phyloP scores from a whole-genome alignment of 1,140 invertebrate genomes.

The Drosophila pectinifera region DNA sequence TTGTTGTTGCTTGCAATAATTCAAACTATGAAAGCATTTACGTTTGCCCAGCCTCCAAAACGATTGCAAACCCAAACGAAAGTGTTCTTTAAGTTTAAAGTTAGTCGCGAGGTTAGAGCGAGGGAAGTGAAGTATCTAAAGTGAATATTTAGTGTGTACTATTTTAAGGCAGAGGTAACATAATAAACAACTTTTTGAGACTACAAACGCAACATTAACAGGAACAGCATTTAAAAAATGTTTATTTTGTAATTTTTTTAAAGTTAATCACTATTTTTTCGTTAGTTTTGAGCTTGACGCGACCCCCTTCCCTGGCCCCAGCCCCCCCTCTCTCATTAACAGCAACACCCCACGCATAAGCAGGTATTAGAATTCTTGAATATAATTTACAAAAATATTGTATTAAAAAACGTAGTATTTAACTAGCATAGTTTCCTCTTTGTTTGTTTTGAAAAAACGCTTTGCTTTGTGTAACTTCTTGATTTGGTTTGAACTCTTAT shows the following conservation, averaged over 20 bases:
- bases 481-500: conserved; percentile 30
- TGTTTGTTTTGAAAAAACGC: conserved; percentile 69
- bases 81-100: conserved; percentile 51
- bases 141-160: conserved; percentile 36
- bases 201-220: conserved; percentile 83
- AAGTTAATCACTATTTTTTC: conserved; percentile 51
- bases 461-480: conserved; percentile 57
- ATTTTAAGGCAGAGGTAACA: conserved; percentile 45
- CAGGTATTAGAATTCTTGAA: conserved; percentile 67
- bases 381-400: conserved; percentile 51
- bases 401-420: conserved; percentile 52
- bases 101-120: conserved; percentile 23
- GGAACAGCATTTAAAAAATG: conserved; percentile 82
- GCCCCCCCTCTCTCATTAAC: conserved; percentile 20
- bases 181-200: conserved; percentile 76
- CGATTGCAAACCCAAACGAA: conserved; percentile 40
- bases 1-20: conserved; percentile 39
- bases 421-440: conserved; percentile 46
- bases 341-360: conserved; percentile 38
- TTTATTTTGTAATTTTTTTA: conserved; percentile 73
- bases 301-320: not conserved
- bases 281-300: conserved; percentile 49
- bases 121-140: conserved; percentile 26
- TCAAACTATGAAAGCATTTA: conserved; percentile 51
- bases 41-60: conserved; percentile 54